These are phyloP conservation scores for Acromyrmex echinatior DNA, from an alignment of 1,140 invertebrate species.

Conservation along the genomic window DNA sequence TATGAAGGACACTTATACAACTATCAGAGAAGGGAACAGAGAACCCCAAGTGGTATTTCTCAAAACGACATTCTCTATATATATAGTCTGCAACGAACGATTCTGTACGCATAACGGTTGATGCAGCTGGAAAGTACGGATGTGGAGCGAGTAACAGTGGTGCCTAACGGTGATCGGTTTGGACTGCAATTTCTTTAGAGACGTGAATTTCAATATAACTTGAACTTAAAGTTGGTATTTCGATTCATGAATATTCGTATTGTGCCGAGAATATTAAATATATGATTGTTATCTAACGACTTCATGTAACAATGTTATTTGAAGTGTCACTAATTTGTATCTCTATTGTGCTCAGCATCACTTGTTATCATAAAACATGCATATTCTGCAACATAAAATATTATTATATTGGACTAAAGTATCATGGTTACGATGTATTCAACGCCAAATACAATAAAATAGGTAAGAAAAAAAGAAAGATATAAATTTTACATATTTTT, in stretches of 20 bases:
- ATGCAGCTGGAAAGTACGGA: constrained; percentile 7
- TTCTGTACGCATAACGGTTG: constrained; percentile 20
- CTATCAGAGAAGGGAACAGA: too few relatives aligned
- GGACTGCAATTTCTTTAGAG: too few relatives aligned
- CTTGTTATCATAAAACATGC: background rate
- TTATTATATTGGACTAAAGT: background rate
- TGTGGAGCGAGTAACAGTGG: background rate
- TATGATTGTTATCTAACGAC: background rate
- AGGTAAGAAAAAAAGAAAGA: constrained; percentile 39
- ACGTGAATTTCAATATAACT: background rate
- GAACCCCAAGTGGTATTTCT: too few relatives aligned
- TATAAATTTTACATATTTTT: background rate
- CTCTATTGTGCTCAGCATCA: background rate
- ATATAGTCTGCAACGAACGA: background rate
- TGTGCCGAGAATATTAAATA: background rate
- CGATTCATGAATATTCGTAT: background rate
- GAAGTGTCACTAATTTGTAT: background rate
- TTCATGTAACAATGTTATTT: constrained; percentile 32
- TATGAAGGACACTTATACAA: background rate
- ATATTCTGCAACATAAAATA: background rate
- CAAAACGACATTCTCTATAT: background rate
- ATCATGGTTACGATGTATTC: background rate
- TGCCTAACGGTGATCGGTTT: constrained; percentile 27
- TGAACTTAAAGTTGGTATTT: background rate
- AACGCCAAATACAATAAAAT: constrained; percentile 29